phyloP scores from a whole-genome alignment of 2,797 vertebrate genomes.

The Acomys russatus region DNA sequence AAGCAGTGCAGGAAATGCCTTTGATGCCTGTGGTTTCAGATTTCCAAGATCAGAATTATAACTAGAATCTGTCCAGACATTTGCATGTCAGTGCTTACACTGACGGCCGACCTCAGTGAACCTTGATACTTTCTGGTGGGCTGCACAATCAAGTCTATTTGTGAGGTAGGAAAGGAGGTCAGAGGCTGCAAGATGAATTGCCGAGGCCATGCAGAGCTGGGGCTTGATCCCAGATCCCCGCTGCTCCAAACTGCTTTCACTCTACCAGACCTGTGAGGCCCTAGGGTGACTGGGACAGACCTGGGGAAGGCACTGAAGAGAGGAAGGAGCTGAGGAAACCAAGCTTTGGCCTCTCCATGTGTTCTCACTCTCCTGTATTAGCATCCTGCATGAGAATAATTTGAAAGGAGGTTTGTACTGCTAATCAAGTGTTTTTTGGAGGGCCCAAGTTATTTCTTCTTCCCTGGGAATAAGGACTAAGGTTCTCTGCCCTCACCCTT shows the following conservation, averaged over 20 bases:
- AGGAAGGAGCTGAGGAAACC: not conserved
- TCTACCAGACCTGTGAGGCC: not conserved
- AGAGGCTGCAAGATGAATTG: not conserved
- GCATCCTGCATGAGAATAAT: not conserved
- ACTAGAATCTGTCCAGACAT: not conserved
- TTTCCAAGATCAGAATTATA: slow-evolving; percentile 7
- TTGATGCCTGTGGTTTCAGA: slow-evolving; percentile 59
- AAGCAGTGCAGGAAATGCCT: slow-evolving; percentile 49
- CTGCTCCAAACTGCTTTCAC: not conserved
- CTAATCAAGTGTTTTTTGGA: not conserved
- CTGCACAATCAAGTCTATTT: not conserved
- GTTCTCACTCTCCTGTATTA: not conserved
- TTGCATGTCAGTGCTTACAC: not conserved
- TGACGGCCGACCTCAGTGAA: not conserved
- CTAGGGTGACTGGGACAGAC: not conserved
- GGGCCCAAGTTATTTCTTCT: not conserved
- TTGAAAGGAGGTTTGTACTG: slow-evolving; percentile 4
- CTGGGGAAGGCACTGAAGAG: not conserved
- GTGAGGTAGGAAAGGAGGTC: not conserved
- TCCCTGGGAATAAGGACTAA: not conserved
- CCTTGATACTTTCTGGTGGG: not conserved
- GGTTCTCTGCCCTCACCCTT: not conserved
- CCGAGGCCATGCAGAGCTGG: not conserved
- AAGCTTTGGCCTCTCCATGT: not conserved
- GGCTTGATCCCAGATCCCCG: not conserved